Evolutionary conservation across 2,113 vertebrate species (phyloP).

Genomic region (Elanoides forficatus): DNA sequence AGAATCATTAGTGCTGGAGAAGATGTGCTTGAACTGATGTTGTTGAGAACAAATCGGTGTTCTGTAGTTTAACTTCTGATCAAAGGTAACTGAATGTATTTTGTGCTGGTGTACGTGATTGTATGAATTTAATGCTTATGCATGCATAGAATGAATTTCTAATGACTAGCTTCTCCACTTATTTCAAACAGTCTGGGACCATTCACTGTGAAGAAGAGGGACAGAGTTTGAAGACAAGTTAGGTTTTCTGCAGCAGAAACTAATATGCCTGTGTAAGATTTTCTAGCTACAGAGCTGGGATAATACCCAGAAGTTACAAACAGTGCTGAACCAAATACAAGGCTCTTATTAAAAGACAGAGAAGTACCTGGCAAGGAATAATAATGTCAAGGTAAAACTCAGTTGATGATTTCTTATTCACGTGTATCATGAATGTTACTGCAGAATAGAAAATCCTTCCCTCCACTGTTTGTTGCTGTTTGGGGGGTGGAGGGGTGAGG

Average conservation of each 20-base stretch:
- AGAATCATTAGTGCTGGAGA: background rate
- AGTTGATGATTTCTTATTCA: background rate
- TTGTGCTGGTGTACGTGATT: background rate
- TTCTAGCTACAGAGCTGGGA: background rate
- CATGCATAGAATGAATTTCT: background rate
- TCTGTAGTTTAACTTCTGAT: background rate
- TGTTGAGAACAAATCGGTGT: background rate
- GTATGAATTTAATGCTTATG: background rate
- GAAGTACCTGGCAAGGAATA: background rate
- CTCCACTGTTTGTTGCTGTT: background rate
- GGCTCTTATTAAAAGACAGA: background rate
- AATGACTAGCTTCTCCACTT: background rate
- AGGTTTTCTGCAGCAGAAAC: background rate
- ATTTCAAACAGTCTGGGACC: background rate
- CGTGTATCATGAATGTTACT: background rate
- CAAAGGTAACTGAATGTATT: background rate
- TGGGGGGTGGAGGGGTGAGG: rapidly evolving
- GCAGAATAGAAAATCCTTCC: background rate
- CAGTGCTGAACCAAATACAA: background rate
- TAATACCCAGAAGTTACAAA: background rate
- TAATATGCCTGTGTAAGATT: background rate
- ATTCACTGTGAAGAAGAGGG: background rate
- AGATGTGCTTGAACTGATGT: background rate
- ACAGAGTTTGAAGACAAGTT: background rate
- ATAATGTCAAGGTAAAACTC: background rate